Base-by-base conservation (phyloP, 2,113 vertebrate species). In the Panthera uncia region DNA sequence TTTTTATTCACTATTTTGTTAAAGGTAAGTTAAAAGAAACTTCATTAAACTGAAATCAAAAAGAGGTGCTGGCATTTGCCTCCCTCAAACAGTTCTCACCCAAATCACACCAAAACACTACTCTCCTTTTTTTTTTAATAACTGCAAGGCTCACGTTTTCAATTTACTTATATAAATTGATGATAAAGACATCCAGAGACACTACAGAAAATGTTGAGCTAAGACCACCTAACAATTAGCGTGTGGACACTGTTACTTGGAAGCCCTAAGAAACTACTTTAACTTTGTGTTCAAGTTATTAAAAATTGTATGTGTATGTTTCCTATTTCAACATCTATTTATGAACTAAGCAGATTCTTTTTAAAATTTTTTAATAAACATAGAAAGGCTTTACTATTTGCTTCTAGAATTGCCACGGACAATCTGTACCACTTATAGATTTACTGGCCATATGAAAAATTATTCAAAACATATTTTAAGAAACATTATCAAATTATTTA, bases 31-130 rank as follows among this genome's bases (percentile, higher is more conserved):
- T 93, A 52, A 52, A 96, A 96, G 50, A n/a, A 81, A n/a, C 1
- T 29, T 95, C 61, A 57, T 96, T 96, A 85, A 82, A 66, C 27
- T 16, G 57, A 97, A 94, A 78, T 27, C 68, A n/a, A 41, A 96
- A 92, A 80, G 14, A 61, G 27, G 21, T 55, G 27, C 9, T 84
- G 57, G 52, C n/a, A 66, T 82, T 92, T 93, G 33, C 38, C 27
- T 92, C 90, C 94, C 91, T 89, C 63, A 96, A 95, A 66, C 4
- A 57, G 21, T 31, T 74, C 57, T 95, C 57, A 83, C 31, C 61
- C 66, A 96, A 96, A 92, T 89, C 45, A 96, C 86, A 38, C 23
- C 55, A 57, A 82, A 85, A 88, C 1, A 0, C 50, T 91, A 36
- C 19, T 83, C 41, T 45, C 7, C 33, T 55, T 45, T 88, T 68